Conservation (phyloP, 2,888 invertebrate species). For the Ornithoptera alexandrae region DNA sequence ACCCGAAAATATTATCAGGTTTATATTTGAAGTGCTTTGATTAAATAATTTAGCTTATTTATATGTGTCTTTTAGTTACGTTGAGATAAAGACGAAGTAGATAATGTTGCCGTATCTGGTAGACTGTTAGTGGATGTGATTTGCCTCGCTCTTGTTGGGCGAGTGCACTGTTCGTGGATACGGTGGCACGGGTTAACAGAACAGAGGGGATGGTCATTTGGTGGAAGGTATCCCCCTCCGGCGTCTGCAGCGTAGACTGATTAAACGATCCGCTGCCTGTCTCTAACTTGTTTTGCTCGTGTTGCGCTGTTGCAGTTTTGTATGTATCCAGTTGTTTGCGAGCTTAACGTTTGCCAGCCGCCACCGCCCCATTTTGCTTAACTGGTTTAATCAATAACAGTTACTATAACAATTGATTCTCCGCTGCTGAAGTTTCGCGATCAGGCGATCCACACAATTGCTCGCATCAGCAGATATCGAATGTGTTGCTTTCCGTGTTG, state of each 20-base stretch:
- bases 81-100: too few species aligned
- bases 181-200: conserved; percentile 75
- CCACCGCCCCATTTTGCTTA: too few species aligned
- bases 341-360: conserved; percentile 20
- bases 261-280: conserved; percentile 73
- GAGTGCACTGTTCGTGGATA: conserved; percentile 76
- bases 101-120: conserved; percentile 31
- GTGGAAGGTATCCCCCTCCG: conserved; percentile 62
- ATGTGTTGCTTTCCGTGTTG: too few species aligned
- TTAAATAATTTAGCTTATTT: too few species aligned
- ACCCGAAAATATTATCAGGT: too few species aligned
- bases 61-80: too few species aligned
- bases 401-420: too few species aligned
- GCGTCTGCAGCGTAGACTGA: conserved; percentile 70
- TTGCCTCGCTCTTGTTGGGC: conserved; percentile 56
- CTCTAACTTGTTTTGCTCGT: conserved; percentile 62
- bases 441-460: too few species aligned
- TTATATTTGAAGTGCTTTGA: too few species aligned
- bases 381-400: too few species aligned
- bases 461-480: too few species aligned
- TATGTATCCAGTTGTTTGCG: conserved; percentile 43
- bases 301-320: conserved; percentile 47
- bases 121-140: conserved; percentile 28
- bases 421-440: too few species aligned
- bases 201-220: conserved; percentile 77